phyloP scores from a whole-genome alignment of 2,797 vertebrate species.

The Enteromius argenteus region DNA sequence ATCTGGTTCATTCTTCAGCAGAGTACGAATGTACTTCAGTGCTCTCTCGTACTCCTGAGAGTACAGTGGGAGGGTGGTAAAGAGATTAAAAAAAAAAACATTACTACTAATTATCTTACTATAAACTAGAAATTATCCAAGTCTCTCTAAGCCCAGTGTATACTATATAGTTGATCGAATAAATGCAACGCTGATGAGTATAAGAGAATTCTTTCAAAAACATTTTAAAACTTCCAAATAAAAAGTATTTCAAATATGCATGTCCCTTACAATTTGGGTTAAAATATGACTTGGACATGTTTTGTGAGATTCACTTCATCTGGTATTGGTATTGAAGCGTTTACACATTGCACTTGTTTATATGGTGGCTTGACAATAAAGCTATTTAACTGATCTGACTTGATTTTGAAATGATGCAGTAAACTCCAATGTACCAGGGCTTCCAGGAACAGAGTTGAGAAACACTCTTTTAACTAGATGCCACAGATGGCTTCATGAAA shows the following conservation, averaged over 20 bases:
- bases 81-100: neutral
- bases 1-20: conserved; percentile 86
- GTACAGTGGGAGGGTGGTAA: neutral
- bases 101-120: too few relatives aligned
- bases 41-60: conserved; percentile 89
- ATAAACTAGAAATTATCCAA: neutral
- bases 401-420: neutral
- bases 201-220: neutral
- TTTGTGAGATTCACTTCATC: neutral
- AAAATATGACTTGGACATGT: neutral
- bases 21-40: conserved; percentile 86
- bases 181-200: neutral
- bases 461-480: neutral
- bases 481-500: neutral
- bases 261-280: neutral
- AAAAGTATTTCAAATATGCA: neutral
- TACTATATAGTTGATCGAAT: neutral
- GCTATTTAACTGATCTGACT: neutral
- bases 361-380: neutral
- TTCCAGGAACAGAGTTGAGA: conserved; percentile 7
- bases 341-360: neutral
- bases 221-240: neutral
- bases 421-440: neutral
- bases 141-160: neutral
- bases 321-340: neutral